A percentile compares a stretch with the other conserved stretches of the same genome.
phyloP scores from a whole-genome alignment of 1,140 invertebrate species.

The Agrilus planipennis region DNA sequence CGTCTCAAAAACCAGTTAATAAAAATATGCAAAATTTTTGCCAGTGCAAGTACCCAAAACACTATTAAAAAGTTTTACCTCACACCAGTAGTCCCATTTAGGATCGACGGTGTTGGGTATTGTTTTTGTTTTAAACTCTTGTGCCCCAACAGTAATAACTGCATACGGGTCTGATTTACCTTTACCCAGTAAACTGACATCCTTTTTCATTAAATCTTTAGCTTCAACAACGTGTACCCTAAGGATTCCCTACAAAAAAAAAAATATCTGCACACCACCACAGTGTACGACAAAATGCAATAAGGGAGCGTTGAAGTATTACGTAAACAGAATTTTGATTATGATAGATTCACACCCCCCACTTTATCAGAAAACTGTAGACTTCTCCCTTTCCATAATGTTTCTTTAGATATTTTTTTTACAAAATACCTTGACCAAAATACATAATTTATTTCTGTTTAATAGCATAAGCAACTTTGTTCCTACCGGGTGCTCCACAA shows the following conservation, averaged over 20 bases:
- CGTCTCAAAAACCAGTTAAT: not conserved
- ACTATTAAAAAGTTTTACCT: slow-evolving; percentile 53
- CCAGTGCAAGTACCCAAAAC: not conserved
- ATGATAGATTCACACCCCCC: too few relatives aligned
- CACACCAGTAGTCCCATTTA: slow-evolving; percentile 88
- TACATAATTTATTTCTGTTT: too few relatives aligned
- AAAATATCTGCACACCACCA: too few relatives aligned
- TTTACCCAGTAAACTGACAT: slow-evolving; percentile 81
- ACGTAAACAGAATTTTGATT: slow-evolving; percentile 1
- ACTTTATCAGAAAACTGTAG: not conserved
- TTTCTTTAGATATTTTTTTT: too few relatives aligned
- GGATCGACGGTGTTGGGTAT: slow-evolving; percentile 89
- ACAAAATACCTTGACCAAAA: too few relatives aligned
- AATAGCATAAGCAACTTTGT: too few relatives aligned
- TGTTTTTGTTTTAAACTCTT: slow-evolving; percentile 76
- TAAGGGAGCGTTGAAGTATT: not conserved
- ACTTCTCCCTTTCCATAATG: not conserved
- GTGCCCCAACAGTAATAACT: slow-evolving; percentile 73
- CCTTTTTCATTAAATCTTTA: slow-evolving; percentile 87
- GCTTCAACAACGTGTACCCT: slow-evolving; percentile 83
- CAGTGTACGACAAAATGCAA: not conserved
- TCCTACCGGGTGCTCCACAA: too few relatives aligned
- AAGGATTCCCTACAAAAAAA: slow-evolving; percentile 55
- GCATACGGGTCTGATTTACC: slow-evolving; percentile 94
- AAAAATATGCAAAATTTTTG: not conserved